Base-by-base conservation (phyloP, 2,113 vertebrate species). In the Elachura formosa region DNA sequence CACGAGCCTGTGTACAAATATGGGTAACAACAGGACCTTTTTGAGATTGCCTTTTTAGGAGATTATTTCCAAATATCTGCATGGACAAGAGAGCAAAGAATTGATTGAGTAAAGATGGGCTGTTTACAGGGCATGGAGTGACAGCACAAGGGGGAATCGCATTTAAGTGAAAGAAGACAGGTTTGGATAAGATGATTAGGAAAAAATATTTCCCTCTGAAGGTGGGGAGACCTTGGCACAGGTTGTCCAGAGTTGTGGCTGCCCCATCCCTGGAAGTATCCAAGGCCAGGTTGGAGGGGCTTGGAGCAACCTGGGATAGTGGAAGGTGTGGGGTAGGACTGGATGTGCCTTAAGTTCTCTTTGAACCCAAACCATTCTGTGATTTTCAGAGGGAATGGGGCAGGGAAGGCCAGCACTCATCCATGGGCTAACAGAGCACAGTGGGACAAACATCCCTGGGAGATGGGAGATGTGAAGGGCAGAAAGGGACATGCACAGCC, bases 41-140 rank as follows among this genome's bases (percentile, higher is more conserved):
- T 92, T 92, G 58, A 79, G 94, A 96, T 93, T 95, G 90, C 95
- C 96, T 96, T 96, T 94, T 96, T 96, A 94, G 96, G 96, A 92
- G 73, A 92, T 90, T 94, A 92, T 92, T 96, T 94, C 90, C 95
- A 96, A 95, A 96, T 96, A 96, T 83, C 59, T 52, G 73, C 72
- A 86, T 90, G 83, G 94, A 90, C 67, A 66, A 95, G 76, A 48
- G 7, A 88, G 82, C 14, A 69, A 88, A 88, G 88, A 85, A 94
- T 49, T 77, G 92, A 88, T 93, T 86, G 79, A 89, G 71, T 41
- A 43, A 55, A 68, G 41, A 69, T 41, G 34, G 71, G 43, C 22
- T 69, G 58, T 69, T 76, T 83, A 43, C n/a, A 55, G 55, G 48
- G 48, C 62, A 33, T 23, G 46, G 62, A 75, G 14, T 28, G 31